Base-by-base conservation (phyloP, 2,888 invertebrate genomes). In the Tetanocera ferruginea region DNA sequence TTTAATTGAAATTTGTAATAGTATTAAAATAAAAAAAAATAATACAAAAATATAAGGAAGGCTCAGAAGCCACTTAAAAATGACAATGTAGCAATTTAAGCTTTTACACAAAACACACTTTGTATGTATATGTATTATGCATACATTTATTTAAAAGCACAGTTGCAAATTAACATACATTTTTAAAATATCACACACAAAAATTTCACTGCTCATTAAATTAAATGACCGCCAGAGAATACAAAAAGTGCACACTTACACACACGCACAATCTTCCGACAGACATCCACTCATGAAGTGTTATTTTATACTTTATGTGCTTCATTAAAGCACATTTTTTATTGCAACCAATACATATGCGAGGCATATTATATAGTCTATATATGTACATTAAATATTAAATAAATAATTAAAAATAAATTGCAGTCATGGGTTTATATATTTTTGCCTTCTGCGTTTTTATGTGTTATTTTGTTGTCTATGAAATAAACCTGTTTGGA, bases 201-300 rank as follows among this genome's bases (percentile, higher is more conserved):
- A n/a, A 19, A 6, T 64, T 64, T 64, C 31, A 17, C 28, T 31
- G 64, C 64, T 28, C 64, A 64, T 64, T 31, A 64, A 2, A 31
- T 8, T 64, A 64, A 64, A 64, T 64, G 64, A 64, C 34, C 64
- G 31, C 64, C 11, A 31, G 64, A 34, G 64, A 64, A 64, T 64
- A 31, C 25, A 34, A 34, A 64, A 23, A 64, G n/a, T n/a, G 5
- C 55, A 55, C 55, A 55, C 11, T 62, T 17, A 11, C 62, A 28
- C 28, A 28, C 62, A 62, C n/a, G 2, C 31, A 62, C 17, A 62
- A 31, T 31, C 14, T 23, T 0, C 57, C 3, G 9, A 17, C 11
- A 64, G 3, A 34, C 31, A 28, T n/a, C 5, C 64, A 64, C 34
- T 3, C 5, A 2, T 9, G 19, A 1, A 19, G 55, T 9, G n/a